A percentile compares a stretch with the other conserved stretches of the same genome.
These are phyloP conservation scores for Hyperopisus bebe DNA, from an alignment of 2,113 vertebrate genomes.

Conservation along the genomic window DNA sequence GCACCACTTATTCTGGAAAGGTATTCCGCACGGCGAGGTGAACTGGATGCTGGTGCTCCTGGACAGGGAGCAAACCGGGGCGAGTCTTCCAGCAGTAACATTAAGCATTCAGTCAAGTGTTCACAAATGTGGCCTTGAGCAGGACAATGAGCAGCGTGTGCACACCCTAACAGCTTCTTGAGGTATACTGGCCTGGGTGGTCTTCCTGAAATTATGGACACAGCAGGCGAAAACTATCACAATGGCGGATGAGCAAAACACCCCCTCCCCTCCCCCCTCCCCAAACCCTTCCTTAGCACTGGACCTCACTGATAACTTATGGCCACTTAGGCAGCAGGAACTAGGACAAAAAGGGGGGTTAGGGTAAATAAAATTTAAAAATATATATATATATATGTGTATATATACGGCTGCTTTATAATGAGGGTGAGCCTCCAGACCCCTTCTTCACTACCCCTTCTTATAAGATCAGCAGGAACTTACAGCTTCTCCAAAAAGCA, in stretches of 20 bases:
- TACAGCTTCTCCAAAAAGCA: slow-evolving; percentile 68
- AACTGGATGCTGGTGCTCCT: slow-evolving; percentile 43
- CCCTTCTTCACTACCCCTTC: slow-evolving; percentile 36
- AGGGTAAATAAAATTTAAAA: background rate
- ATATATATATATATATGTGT: background rate
- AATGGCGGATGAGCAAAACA: background rate
- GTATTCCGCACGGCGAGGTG: slow-evolving; percentile 64
- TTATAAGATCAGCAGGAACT: slow-evolving; percentile 72
- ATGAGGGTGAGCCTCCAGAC: background rate
- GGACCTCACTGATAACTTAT: background rate
- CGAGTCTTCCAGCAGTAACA: slow-evolving; percentile 47
- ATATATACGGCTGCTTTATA: background rate
- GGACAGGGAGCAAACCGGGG: slow-evolving; percentile 59
- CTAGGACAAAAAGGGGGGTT: background rate
- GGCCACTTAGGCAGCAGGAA: background rate
- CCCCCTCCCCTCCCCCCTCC: background rate
- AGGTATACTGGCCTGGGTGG: slow-evolving; percentile 26
- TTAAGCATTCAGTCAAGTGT: slow-evolving; percentile 62
- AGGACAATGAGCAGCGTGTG: slow-evolving; percentile 10
- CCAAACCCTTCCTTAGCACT: background rate
- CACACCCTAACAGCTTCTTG: background rate
- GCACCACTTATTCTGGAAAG: slow-evolving; percentile 62
- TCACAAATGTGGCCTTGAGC: slow-evolving; percentile 45
- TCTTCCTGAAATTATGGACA: slow-evolving; percentile 21
- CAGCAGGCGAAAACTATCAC: background rate